Base-by-base conservation (phyloP, 1,140 invertebrate genomes). In the Cyrtorhinus lividipennis region DNA sequence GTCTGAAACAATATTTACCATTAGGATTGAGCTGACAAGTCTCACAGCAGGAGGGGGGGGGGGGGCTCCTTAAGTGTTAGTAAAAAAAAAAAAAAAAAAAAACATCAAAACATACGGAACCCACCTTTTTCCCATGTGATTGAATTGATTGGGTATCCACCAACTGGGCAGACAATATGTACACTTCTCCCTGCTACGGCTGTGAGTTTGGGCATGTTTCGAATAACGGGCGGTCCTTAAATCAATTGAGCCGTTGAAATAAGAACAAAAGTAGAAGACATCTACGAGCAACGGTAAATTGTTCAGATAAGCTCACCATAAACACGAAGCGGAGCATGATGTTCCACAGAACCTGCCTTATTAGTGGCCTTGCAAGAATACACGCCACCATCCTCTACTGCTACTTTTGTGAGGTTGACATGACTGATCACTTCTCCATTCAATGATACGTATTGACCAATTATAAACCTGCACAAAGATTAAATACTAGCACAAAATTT, bases 361-460 rank as follows among this genome's bases (percentile, higher is more conserved):
- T 86, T 87, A 56, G 73, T 75, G 8, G 84, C 85, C 46, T 77
- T 77, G 70, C 87, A 89, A 67, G 78, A 75, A 72, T 86, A 88
- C 66, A 82, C 78, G 12, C 86, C 86, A 46, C 85, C 85, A 69
- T 87, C 85, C 70, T 84, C 79, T 0, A 85, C 77, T 67, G 79
- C 78, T 3, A 85, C 82, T 59, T 77, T 76, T 24, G 81, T 80
- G 62, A 88, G 85, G 74, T 87, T 87, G 59, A 87, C 82, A 72
- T 83, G 82, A 68, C 83, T 85, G 65, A 86, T 80, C 62, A 86
- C 82, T 68, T 85, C 82, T 63, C 83, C 83, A 66, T 81, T 79
- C 45, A 78, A 74, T 2, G 83, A 84, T 23, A 83, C 80, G 71
- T 82, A 83, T 71, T 80, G 78, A 26, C 83, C 83, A 67, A 85